Percentiles rank a stretch among this genome's conserved stretches.
These are phyloP conservation scores for Notoglanidium macrostoma DNA, from an alignment of 2,797 vertebrate genomes.

Conservation along the genomic window DNA sequence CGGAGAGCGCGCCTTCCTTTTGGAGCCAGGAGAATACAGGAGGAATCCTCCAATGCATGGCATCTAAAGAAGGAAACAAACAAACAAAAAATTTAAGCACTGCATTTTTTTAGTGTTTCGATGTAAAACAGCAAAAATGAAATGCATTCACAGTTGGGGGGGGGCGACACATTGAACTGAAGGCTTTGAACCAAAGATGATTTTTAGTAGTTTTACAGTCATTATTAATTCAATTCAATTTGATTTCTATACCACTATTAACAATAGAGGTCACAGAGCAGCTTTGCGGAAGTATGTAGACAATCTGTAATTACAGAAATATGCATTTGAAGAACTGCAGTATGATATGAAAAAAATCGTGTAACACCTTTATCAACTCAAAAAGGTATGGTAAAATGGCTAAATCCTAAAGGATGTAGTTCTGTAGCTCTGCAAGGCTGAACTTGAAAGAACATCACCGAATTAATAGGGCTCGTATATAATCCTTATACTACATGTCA, in stretches of 20 bases:
- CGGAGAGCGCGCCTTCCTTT: slow-evolving; percentile 82
- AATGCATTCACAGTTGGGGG: neutral
- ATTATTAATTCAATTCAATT: neutral
- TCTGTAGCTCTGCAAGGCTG: neutral
- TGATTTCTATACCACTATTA: too few species aligned
- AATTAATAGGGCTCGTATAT: neutral
- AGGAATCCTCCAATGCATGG: slow-evolving; percentile 86
- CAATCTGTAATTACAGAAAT: too few species aligned
- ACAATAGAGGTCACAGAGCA: too few species aligned
- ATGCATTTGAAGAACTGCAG: neutral
- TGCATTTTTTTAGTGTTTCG: neutral
- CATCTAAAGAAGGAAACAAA: slow-evolving; percentile 73
- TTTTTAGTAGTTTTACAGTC: neutral
- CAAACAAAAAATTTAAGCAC: neutral
- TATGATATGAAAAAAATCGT: neutral
- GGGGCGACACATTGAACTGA: neutral
- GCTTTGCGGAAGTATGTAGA: too few species aligned
- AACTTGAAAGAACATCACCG: neutral
- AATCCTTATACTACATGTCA: neutral
- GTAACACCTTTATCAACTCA: neutral
- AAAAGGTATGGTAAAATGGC: too few species aligned
- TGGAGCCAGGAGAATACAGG: slow-evolving; percentile 90
- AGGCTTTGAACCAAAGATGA: neutral
- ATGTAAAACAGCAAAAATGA: neutral
- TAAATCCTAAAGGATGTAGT: neutral